These are phyloP conservation scores for Phortica variegata DNA, from an alignment of 1,140 invertebrate genomes.

Conservation along the genomic window DNA sequence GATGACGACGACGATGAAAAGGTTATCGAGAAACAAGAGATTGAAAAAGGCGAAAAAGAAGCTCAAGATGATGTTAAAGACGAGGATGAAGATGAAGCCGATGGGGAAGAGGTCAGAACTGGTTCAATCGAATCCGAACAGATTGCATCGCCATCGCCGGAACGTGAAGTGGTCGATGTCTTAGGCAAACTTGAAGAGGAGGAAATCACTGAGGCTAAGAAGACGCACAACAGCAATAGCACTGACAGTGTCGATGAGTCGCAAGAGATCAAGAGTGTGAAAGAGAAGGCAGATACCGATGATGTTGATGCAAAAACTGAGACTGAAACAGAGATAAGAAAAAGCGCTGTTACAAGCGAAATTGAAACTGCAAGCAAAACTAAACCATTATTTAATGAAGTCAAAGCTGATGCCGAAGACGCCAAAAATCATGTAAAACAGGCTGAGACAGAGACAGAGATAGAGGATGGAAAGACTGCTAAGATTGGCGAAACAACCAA, in stretches of 20 bases:
- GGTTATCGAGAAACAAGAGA: slow-evolving; percentile 10
- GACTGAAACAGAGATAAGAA: slow-evolving; percentile 17
- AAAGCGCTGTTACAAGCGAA: too few species aligned
- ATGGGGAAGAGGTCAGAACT: neutral
- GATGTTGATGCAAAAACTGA: too few species aligned
- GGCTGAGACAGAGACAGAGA: neutral
- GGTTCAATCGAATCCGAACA: neutral
- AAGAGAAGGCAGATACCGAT: slow-evolving; percentile 6
- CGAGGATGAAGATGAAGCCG: slow-evolving; percentile 4
- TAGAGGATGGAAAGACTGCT: neutral
- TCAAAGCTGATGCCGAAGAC: too few species aligned
- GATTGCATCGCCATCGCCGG: neutral
- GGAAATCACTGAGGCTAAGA: slow-evolving; percentile 4
- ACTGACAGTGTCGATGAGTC: neutral
- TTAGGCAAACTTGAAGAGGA: too few species aligned
- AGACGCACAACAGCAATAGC: slow-evolving; percentile 3
- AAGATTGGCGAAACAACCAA: slow-evolving; percentile 5
- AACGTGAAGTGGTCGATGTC: too few species aligned
- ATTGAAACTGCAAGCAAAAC: too few species aligned
- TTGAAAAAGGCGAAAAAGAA: slow-evolving; percentile 6
- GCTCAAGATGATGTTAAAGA: slow-evolving; percentile 1
- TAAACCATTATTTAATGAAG: too few species aligned
- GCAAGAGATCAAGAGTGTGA: neutral
- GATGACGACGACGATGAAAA: neutral
- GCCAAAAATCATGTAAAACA: too few species aligned